Evolutionary conservation across 2,888 invertebrate genomes (phyloP), one percentile per base, ranked within the genome.

Genomic region (Lordiphosa andalusiaca): DNA sequence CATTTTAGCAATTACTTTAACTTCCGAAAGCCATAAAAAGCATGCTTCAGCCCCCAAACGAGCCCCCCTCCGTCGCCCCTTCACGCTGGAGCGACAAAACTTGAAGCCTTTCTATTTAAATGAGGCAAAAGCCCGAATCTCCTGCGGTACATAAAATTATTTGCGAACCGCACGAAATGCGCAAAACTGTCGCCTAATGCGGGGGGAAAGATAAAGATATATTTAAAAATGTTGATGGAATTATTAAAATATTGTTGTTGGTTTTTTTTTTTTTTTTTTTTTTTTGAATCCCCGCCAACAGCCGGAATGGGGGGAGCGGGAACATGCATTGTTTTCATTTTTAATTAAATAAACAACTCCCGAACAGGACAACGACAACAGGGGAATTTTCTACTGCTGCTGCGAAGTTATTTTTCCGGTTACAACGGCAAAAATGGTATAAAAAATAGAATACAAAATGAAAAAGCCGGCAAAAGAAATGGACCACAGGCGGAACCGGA

Each of bases 341-440:
- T 81, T 77, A 77, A 77, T 81, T 77, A 81, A 76, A 77, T 81
- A 67, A 77, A 76, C 68, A 64, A 72, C 54, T 56, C 39, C 40
- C 54, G 25, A 25, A 25, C 25, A 25, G 25, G 21, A 60, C 63
- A 63, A 58, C 65, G 41, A 16, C 65, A 60, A 53, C 60, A 44
- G 65, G 69, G 58, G 63, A 76, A 68, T 65, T 71, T 55, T 25
- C 25, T 25, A 25, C 52, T 59, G 58, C 57, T 58, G 60, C 48
- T 74, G 69, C 58, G 59, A 65, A 59, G 80, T 59, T 69, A 78
- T 75, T 80, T 75, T 74, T 75, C 76, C 81, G 74, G 72, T 55
- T 53, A 47, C 47, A 61, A 59, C 56, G 50, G 58, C 19, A 19
- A 19, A 58, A 68, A 49, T 64, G 58, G 55, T 6, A 6, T n/a